Evolutionary conservation across 1,140 invertebrate genomes (phyloP), one percentile per base, ranked within the genome.

Genomic region (Trissolcus basalis): DNA sequence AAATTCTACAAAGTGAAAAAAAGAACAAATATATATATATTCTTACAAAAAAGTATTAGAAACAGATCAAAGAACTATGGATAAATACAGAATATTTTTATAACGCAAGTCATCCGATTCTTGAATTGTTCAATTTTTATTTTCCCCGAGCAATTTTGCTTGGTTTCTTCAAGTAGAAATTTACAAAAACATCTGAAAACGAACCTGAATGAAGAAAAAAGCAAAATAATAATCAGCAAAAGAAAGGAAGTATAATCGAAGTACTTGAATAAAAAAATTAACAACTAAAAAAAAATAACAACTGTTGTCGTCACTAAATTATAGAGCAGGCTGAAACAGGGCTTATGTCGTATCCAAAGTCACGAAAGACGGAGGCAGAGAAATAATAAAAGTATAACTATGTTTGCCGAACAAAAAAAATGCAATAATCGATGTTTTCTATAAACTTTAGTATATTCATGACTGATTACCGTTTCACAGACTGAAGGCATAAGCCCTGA

Each of bases 61-160:
- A 47, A 72, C 67, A 67, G 63, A 67, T 65, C 63, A 60, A 74
- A 76, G 54, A 64, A 70, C 10, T 65, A 70, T 63, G 63, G 67
- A 67, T 54, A 71, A 67, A 67, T 76, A 70, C 44, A 67, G 67
- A 70, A 58, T 77, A 77, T 77, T 77, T 77, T 77, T 77, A 77
- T 77, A 77, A 71, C 67, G 61, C 49, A 61, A 61, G 53, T 61
- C 59, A 69, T 77, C 54, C 63, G 63, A 41, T 54, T 33, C 7
- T 59, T 35, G 36, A 11, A 43, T 68, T 72, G 6, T 32, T 47
- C n/a, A 5, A 50, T 4, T 44, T 53, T 73, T 75, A 14, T 48
- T 47, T 76, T 75, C 15, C 45, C 45, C 61, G 39, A 67, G 63
- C 43, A 60, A n/a, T 77, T 77, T 60, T 27, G 19, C 19, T 27